phyloP scores from a whole-genome alignment of 2,888 invertebrate species.

The Acanthococcus lagerstroemiae region DNA sequence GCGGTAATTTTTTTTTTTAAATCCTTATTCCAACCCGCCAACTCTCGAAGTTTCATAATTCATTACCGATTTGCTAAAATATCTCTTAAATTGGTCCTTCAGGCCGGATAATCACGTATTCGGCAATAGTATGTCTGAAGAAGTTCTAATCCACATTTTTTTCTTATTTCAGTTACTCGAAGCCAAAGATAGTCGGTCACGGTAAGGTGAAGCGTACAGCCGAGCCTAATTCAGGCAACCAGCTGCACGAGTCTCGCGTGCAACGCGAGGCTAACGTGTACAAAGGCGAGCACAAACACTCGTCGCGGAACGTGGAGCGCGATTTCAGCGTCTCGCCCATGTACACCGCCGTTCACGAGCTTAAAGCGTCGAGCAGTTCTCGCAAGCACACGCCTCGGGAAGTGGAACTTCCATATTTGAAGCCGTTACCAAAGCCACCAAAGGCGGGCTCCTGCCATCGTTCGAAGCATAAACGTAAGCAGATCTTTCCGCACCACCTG shows the following conservation, averaged over 20 bases:
- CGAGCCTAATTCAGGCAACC: not conserved
- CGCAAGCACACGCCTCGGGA: slow-evolving; percentile 36
- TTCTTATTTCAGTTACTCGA: not conserved
- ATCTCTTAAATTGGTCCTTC: no score
- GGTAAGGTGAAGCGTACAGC: slow-evolving; percentile 3
- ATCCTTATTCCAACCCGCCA: no score
- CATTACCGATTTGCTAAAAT: no score
- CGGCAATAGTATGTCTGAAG: not conserved
- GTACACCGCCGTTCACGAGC: slow-evolving; percentile 10
- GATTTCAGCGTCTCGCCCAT: slow-evolving; percentile 8
- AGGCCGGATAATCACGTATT: not conserved
- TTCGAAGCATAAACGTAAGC: slow-evolving; percentile 21
- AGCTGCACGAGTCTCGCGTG: slow-evolving; percentile 31
- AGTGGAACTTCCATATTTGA: slow-evolving; percentile 36
- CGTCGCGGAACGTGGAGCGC: not conserved
- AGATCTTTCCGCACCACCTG: slow-evolving; percentile 39
- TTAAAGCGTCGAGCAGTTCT: not conserved
- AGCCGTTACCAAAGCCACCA: slow-evolving; percentile 37
- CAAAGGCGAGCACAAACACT: not conserved
- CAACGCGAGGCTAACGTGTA: slow-evolving; percentile 34
- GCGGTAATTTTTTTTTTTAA: no score
- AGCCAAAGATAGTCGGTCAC: slow-evolving; percentile 7
- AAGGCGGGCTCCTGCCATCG: slow-evolving; percentile 22
- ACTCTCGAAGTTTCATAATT: no score
- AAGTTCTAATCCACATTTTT: not conserved